Evolutionary conservation across 2,888 invertebrate genomes (phyloP).

Genomic region (Drosophila cognata): DNA sequence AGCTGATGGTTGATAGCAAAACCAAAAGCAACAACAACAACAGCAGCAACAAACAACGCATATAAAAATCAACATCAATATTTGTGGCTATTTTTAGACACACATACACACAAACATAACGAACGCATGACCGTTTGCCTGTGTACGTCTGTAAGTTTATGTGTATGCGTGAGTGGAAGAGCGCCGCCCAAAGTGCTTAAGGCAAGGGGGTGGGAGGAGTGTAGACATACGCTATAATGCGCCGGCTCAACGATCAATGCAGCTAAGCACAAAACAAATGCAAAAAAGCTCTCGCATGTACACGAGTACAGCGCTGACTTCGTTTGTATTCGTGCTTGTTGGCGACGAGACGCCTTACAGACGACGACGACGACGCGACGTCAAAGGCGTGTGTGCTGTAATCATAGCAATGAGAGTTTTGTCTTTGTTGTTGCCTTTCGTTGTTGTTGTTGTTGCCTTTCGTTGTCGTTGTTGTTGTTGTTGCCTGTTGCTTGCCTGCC

Average conservation of each 20-base stretch:
- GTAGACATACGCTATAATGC: conserved; percentile 56
- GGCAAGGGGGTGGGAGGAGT: conserved; percentile 9
- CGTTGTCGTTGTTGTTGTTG: conserved; percentile 3
- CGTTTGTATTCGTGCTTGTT: conserved; percentile 39
- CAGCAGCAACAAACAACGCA: conserved; percentile 30
- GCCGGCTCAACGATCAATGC: conserved; percentile 74
- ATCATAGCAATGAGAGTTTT: conserved; percentile 30
- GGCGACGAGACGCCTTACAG: conserved; percentile 67
- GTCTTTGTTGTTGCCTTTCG: conserved; percentile 3
- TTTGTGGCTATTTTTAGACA: conserved; percentile 81
- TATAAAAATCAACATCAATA: conserved; percentile 82
- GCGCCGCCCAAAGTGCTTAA: conserved; percentile 10
- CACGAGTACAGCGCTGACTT: conserved; percentile 10
- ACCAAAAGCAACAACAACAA: conserved; percentile 36
- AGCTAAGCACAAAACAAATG: conserved; percentile 39
- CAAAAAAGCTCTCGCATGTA: conserved; percentile 47
- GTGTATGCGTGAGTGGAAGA: conserved; percentile 35
- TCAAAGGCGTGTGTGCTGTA: conserved; percentile 55
- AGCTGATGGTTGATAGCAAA: conserved; percentile 76
- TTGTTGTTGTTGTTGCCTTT: neutral
- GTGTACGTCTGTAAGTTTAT: conserved; percentile 26
- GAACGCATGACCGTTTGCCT: conserved; percentile 67
- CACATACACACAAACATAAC: conserved; percentile 71
- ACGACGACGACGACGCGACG: conserved; percentile 52
- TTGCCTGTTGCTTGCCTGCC: conserved; percentile 2